Evolutionary conservation across 1,140 invertebrate genomes (phyloP), one percentile per base, ranked within the genome.

Genomic region (Drosophila sechellia): DNA sequence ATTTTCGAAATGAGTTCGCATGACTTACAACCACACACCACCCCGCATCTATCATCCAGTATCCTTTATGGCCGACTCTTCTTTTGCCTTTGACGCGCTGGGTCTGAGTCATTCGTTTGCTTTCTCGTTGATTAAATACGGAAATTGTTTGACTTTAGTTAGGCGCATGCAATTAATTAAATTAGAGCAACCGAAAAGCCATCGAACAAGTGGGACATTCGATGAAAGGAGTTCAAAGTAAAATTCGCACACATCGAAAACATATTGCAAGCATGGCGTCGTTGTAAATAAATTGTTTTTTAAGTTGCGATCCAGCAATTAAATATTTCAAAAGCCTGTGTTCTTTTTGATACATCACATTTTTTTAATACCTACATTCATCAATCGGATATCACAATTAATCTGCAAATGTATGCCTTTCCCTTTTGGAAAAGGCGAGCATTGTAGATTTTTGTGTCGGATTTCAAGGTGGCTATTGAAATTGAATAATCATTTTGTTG

Each of bases 101-200:
- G 34, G 45, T 73, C 59, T 79, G 76, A 89, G 54, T 84, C 79
- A 77, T 80, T 71, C 65, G 68, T 77, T 84, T 89, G 64, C 76
- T 77, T 89, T 87, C 64, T 64, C 76, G 60, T 79, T 89, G 84
- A 84, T 84, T 89, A 89, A 89, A 84, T 89, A 79, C 73, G 64
- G 70, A 84, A 89, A 84, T 77, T 80, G 79, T 79, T 89, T 80
- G 77, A 64, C 80, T 84, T 83, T 65, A 75, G 75, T 86, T 80
- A 77, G 79, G 50, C 77, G 72, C 76, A 84, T 77, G 68, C 79
- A 77, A 89, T 89, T 89, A 89, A 89, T 80, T 80, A 77, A 87
- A 87, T 89, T 89, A 89, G 76, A 57, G 45, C 58, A 53, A 60
- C 58, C 60, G 59, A 73, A 57, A 64, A 58, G 31, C 52, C 57